These are phyloP conservation scores for Colletes collaris DNA, from an alignment of 2,888 invertebrate species.

Conservation along the genomic window DNA sequence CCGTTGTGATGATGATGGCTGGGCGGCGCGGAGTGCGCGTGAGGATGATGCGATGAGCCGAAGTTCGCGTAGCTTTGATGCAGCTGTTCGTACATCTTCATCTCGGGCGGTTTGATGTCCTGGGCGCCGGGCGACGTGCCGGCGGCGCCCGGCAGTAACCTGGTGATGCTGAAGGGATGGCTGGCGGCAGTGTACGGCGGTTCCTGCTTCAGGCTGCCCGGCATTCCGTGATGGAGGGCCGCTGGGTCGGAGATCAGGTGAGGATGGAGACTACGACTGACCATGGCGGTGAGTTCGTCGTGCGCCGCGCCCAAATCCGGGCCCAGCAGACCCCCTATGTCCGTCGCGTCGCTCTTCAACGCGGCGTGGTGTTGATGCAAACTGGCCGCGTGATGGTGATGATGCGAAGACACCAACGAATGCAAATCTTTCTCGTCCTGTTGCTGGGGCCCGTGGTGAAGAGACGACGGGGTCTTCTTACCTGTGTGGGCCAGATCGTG, in stretches of 20 bases:
- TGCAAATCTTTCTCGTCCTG: conserved; percentile 85
- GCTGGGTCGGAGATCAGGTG: conserved; percentile 81
- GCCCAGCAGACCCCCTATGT: conserved; percentile 79
- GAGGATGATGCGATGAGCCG: conserved; percentile 85
- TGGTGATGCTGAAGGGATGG: conserved; percentile 97
- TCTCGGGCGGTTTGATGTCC: conserved; percentile 86
- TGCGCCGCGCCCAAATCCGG: conserved; percentile 80
- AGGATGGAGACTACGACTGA: conserved; percentile 87
- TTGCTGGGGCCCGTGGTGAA: conserved; percentile 77
- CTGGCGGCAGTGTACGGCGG: conserved; percentile 92
- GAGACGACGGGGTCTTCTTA: conserved; percentile 84
- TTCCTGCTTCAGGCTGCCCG: conserved; percentile 91
- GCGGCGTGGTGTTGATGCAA: conserved; percentile 75
- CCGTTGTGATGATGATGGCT: conserved; percentile 86
- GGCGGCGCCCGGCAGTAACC: conserved; percentile 94
- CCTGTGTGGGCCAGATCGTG: conserved; percentile 80
- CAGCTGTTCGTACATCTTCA: conserved; percentile 95
- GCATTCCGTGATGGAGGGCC: conserved; percentile 85
- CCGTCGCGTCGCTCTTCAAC: conserved; percentile 75
- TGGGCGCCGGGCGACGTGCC: conserved; percentile 80
- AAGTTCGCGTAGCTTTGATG: conserved; percentile 86
- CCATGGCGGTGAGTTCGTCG: conserved; percentile 88
- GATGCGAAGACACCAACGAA: conserved; percentile 89
- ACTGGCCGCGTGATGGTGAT: conserved; percentile 78
- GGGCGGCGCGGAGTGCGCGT: conserved; percentile 84